Evolutionary conservation across 2,797 vertebrate species (phyloP), one percentile per base, ranked within the genome.

Genomic region (Neopelma chrysocephalum): DNA sequence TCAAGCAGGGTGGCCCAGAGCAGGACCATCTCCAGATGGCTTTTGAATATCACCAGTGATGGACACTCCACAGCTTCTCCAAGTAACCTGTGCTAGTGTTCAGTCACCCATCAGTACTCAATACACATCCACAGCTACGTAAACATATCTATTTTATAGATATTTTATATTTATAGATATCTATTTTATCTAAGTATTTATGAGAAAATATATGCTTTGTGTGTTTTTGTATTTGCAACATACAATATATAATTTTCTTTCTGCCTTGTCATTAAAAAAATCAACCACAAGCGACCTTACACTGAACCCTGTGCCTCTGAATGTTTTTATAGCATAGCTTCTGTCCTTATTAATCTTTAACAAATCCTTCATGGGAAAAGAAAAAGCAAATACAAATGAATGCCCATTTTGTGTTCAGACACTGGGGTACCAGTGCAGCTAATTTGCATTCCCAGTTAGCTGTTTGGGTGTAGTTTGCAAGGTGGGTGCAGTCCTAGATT

Each of bases 51-150:
- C 11, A 73, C 3, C 21, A 20, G 8, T 3, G 3, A 66, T 47
- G 34, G n/a, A 76, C 42, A 61, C 21, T 29, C 50, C 32, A 54
- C 6, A 69, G 10, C 21, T 66, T 48, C 53, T 75, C 26, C 1
- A 3, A 23, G 34, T 14, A 82, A 32, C 5, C 5, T 36, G 0
- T 58, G 34, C 12, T 48, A 56, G 5, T 4, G 31, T 42, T 69
- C 38, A 57, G 17, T 27, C 48, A 38, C 29, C 15, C 11, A 3
- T n/a, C 51, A 45, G 42, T 48, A 27, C 36, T 58, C 34, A 47
- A 11, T 22, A 48, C 20, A 42, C 2, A 29, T 20, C 15, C 0
- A 1, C 47, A 57, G 5, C 6, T 4, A 38, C 0, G 3, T 8
- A 20, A 1, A 6, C 3, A 4, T 12, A 76, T 16, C 38, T 80